Evolutionary conservation across 2,797 vertebrate species (phyloP).

Genomic region (Sebastes minor): DNA sequence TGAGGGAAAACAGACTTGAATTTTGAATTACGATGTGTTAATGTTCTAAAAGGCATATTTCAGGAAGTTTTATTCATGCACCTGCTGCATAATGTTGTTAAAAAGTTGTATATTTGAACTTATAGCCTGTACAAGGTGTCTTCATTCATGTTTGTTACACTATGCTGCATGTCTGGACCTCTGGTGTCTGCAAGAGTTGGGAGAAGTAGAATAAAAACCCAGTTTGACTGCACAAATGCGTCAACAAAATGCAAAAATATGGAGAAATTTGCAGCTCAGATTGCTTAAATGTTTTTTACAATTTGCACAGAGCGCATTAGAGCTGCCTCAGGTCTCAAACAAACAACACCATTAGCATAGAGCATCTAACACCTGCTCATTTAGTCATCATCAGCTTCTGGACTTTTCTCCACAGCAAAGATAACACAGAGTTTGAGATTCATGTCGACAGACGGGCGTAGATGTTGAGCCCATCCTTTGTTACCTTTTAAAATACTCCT

Average conservation of each 20-base stretch:
- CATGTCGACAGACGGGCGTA: not conserved
- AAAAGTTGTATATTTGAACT: not conserved
- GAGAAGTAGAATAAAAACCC: not conserved
- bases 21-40: not conserved
- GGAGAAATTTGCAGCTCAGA: conserved; percentile 1
- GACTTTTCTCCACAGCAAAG: not conserved
- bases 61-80: not conserved
- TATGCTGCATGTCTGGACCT: not conserved
- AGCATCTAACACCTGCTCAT: conserved; percentile 44
- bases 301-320: not conserved
- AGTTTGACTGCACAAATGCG: not conserved
- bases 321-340: conserved; percentile 2
- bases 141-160: not conserved
- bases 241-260: conserved; percentile 12
- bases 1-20: not conserved
- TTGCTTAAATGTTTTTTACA: conserved; percentile 28
- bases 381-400: conserved; percentile 8
- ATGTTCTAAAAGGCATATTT: not conserved
- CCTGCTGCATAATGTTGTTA: not conserved
- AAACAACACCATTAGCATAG: conserved; percentile 29
- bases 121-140: not conserved
- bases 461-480: not conserved
- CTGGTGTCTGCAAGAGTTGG: not conserved
- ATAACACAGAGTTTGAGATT: not conserved
- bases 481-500: conserved; percentile 44